Base-by-base conservation (phyloP, 2,797 vertebrate genomes). In the Chelidonichthys spinosus region DNA sequence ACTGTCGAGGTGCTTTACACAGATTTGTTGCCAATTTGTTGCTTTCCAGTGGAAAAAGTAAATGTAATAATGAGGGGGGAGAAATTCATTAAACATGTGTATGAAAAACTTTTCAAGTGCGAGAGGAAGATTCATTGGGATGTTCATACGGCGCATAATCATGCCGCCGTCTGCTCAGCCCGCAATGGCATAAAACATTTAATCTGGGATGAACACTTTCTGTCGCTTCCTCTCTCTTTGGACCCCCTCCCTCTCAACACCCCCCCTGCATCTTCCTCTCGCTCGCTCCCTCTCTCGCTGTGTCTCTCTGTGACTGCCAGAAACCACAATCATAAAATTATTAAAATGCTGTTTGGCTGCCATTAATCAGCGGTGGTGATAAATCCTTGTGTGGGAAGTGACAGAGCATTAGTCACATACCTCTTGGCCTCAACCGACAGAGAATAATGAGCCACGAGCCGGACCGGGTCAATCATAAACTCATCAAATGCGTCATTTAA, bases 401-500 rank as follows among this genome's bases (percentile, higher is more conserved):
- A 96, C 96, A 96, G 96, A 94, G 93, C 96, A 98, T 99, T 97
- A 96, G 96, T 97, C 96, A 98, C 92, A 92, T 88, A 90, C 93
- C 91, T 95, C 93, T 95, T 95, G 94, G 87, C 90, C 92, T 93
- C 92, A 95, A 95, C 95, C 95, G 96, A 98, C 96, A 94, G 91
- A 97, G 96, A 98, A 92, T 96, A 97, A 98, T 97, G 96, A 95
- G 94, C 93, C 93, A 92, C 74, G 92, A 95, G 96, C 93, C 95
- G 92, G 96, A 96, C 95, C 94, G 94, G 97, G 96, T 99, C 97
- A 99, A 99, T 98, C 98, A 98, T 97, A 98, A 98, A 97, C 97
- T 97, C 97, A 99, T 99, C 98, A 99, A 98, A 98, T 96, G 97
- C 97, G 96, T 98, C 97, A 98, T 98, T 99, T 99, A 95, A 98